Conservation (phyloP, 64 coral and sea anemone genomes). For the Astreopora myriophthalma region DNA sequence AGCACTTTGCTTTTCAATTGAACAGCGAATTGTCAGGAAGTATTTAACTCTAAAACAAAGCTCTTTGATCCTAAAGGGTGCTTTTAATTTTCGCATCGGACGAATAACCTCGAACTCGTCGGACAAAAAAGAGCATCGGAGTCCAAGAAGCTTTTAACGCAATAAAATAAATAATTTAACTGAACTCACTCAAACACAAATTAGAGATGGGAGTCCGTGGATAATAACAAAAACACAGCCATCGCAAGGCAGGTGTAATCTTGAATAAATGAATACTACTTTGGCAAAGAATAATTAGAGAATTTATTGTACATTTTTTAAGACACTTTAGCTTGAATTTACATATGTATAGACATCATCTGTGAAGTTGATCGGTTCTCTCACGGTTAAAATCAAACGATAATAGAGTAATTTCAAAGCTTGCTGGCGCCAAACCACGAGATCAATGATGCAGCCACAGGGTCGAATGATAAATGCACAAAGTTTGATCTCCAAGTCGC, state of each 20-base stretch:
- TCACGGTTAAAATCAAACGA: slow-evolving; percentile 71
- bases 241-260: slow-evolving; percentile 77
- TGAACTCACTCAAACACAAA: slow-evolving; percentile 51
- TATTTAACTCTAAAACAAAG: neutral
- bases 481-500: slow-evolving; percentile 20
- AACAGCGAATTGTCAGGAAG: neutral
- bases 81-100: neutral
- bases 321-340: slow-evolving; percentile 82
- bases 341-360: slow-evolving; percentile 80
- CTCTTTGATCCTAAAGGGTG: neutral
- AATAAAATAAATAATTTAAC: slow-evolving; percentile 91
- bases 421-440: neutral
- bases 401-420: slow-evolving; percentile 35
- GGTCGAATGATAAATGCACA: neutral
- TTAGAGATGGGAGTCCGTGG: slow-evolving; percentile 34
- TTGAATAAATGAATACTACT: slow-evolving; percentile 78
- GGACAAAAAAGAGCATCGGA: slow-evolving; percentile 73
- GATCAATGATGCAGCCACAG: neutral
- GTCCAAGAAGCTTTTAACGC: slow-evolving; percentile 46
- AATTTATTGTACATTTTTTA: slow-evolving; percentile 90
- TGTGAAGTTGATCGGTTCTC: slow-evolving; percentile 73
- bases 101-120: neutral
- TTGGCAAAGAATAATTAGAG: slow-evolving; percentile 74
- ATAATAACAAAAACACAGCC: slow-evolving; percentile 87
- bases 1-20: neutral